A percentile compares a stretch with the other conserved stretches of the same genome.
These are phyloP conservation scores for Pristionchus japonicus DNA, from an alignment of 2,888 invertebrate species.

Conservation along the genomic window DNA sequence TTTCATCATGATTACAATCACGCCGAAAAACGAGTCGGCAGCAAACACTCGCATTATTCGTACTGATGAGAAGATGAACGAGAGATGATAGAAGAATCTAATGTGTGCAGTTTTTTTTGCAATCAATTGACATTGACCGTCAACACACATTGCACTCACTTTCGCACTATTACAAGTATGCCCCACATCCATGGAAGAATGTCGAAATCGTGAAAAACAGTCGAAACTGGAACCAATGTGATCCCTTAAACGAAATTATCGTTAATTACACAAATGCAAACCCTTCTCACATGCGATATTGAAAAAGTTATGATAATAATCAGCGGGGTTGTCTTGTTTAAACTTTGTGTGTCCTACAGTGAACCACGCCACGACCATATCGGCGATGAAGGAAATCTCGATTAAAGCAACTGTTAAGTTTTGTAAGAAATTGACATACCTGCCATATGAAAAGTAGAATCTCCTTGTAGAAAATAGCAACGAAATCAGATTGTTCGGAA, in stretches of 20 bases:
- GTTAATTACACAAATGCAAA: neutral
- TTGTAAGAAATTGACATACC: constrained; percentile 47
- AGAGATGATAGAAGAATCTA: constrained; percentile 50
- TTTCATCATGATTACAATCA: constrained; percentile 54
- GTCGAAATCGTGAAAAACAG: constrained; percentile 28
- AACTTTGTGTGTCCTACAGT: neutral
- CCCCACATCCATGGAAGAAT: neutral
- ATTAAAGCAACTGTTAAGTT: constrained; percentile 1
- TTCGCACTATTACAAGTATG: neutral
- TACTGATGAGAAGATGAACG: constrained; percentile 58
- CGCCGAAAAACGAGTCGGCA: constrained; percentile 61
- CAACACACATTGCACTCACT: neutral
- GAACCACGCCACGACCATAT: neutral
- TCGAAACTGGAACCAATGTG: neutral
- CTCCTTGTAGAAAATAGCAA: constrained; percentile 55
- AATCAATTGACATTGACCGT: no score
- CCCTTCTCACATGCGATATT: neutral
- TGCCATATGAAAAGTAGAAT: constrained; percentile 56
- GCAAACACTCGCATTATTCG: constrained; percentile 60
- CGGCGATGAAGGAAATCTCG: neutral
- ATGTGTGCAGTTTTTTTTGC: no score
- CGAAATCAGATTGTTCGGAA: no score
- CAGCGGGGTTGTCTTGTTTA: constrained; percentile 47
- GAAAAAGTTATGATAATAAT: constrained; percentile 53
- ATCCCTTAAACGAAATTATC: no score